Evolutionary conservation across 2,113 vertebrate species (phyloP).

Genomic region (Hystrix brachyura): DNA sequence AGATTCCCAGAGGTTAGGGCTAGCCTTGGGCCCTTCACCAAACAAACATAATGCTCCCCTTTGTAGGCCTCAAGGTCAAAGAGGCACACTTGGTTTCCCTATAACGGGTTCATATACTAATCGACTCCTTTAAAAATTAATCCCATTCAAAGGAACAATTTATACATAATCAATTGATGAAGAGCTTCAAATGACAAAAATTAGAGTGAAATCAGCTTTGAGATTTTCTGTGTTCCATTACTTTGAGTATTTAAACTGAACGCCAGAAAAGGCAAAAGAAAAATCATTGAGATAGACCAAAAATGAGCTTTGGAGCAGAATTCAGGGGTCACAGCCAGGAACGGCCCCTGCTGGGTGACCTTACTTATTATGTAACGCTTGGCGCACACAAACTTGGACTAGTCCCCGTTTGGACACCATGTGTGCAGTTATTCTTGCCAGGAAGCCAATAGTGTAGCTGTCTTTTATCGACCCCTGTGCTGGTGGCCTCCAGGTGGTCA

Average conservation of each 20-base stretch:
- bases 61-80: neutral
- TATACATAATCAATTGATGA: slow-evolving; percentile 25
- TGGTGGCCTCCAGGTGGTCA: neutral
- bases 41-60: neutral
- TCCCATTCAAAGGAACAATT: neutral
- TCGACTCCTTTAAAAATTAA: slow-evolving; percentile 9
- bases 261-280: neutral
- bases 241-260: neutral
- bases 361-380: neutral
- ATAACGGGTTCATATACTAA: neutral
- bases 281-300: neutral
- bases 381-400: neutral
- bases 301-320: slow-evolving; percentile 31
- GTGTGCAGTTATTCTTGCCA: slow-evolving; percentile 56
- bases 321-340: neutral
- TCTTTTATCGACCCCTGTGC: neutral
- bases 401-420: neutral
- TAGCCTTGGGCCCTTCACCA: neutral
- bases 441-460: neutral
- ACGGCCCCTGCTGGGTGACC: neutral
- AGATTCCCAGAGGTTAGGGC: neutral
- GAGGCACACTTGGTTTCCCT: neutral
- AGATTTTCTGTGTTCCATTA: neutral
- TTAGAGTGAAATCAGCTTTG: neutral
- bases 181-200: slow-evolving; percentile 24